Evolutionary conservation across 2,113 vertebrate species (phyloP).

Genomic region (Mastomys natalensis): DNA sequence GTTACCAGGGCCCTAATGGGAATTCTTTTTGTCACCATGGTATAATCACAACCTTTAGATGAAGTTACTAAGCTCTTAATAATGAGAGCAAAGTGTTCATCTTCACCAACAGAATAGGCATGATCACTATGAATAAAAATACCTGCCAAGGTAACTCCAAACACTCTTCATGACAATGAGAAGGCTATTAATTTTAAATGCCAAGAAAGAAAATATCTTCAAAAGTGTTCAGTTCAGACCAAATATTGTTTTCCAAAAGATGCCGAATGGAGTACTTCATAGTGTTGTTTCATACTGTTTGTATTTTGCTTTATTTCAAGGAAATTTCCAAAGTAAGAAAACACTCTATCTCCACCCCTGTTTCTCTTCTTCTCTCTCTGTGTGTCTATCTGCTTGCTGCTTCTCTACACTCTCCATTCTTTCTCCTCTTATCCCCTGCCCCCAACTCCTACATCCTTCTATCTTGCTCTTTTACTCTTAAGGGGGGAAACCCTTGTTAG

Average conservation of each 20-base stretch:
- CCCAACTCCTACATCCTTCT: neutral
- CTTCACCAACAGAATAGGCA: slow-evolving; percentile 82
- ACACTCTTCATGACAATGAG: slow-evolving; percentile 87
- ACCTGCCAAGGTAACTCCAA: slow-evolving; percentile 81
- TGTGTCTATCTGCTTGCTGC: neutral
- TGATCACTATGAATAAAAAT: slow-evolving; percentile 84
- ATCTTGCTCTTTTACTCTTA: neutral
- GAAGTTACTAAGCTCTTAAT: slow-evolving; percentile 88
- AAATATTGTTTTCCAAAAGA: slow-evolving; percentile 84
- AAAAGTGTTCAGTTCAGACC: slow-evolving; percentile 82
- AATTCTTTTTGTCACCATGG: slow-evolving; percentile 87
- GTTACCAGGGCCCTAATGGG: slow-evolving; percentile 87
- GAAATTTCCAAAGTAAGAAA: slow-evolving; percentile 42
- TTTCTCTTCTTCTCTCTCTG: neutral
- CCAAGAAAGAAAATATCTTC: slow-evolving; percentile 86
- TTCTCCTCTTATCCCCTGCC: neutral
- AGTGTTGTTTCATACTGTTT: slow-evolving; percentile 44
- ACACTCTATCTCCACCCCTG: neutral
- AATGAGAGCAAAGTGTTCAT: slow-evolving; percentile 88
- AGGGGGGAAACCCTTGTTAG: neutral
- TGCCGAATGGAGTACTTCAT: slow-evolving; percentile 75
- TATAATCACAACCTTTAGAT: slow-evolving; percentile 89
- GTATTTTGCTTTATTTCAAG: slow-evolving; percentile 55
- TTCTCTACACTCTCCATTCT: too few species aligned
- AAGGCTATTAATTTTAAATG: slow-evolving; percentile 89